These are phyloP conservation scores for Babylonia areolata DNA, from an alignment of 1,140 invertebrate genomes.

Conservation along the genomic window DNA sequence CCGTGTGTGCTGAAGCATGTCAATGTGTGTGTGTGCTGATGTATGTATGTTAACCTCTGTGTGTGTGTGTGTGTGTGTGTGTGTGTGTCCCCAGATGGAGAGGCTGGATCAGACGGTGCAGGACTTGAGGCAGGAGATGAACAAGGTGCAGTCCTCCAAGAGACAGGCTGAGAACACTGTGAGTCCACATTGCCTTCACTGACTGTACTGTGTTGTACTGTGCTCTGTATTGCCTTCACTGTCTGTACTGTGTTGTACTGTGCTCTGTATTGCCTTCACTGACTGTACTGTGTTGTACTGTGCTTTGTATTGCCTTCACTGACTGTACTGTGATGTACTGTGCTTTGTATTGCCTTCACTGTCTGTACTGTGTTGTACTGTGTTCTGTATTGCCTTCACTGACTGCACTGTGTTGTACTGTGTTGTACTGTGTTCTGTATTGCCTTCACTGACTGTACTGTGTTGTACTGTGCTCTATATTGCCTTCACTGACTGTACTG, in stretches of 20 bases:
- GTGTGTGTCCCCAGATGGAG: slow-evolving; percentile 63
- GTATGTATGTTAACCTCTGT: not conserved
- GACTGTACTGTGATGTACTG: too few relatives aligned
- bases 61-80: not conserved
- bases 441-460: too few relatives aligned
- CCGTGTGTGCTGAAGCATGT: not conserved
- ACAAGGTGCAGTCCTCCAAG: slow-evolving; percentile 59
- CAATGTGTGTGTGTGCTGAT: not conserved
- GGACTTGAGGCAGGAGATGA: slow-evolving; percentile 65
- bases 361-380: too few relatives aligned
- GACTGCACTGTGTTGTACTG: too few relatives aligned
- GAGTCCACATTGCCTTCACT: slow-evolving; percentile 25
- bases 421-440: too few relatives aligned
- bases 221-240: not conserved
- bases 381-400: too few relatives aligned
- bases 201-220: not conserved
- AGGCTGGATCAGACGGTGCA: slow-evolving; percentile 63
- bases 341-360: too few relatives aligned
- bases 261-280: too few relatives aligned
- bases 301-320: too few relatives aligned
- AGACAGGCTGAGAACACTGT: slow-evolving; percentile 65
- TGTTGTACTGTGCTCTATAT: too few relatives aligned
- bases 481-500: too few relatives aligned
- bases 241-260: not conserved
- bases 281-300: not conserved